These are phyloP conservation scores for Pogonocherus hispidulus DNA, from an alignment of 2,888 invertebrate genomes.

Conservation along the genomic window DNA sequence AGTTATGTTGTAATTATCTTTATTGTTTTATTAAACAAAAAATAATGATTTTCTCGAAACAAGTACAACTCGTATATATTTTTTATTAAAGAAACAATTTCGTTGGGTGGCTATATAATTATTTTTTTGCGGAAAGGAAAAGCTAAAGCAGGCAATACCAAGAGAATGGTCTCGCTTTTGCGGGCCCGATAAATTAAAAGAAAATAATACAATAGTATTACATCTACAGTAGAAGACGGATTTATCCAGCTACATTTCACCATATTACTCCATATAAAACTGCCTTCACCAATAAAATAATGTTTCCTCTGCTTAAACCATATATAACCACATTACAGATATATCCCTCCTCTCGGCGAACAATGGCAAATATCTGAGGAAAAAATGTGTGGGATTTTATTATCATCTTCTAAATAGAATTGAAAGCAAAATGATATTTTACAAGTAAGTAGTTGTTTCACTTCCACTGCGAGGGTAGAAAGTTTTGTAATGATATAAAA, in stretches of 20 bases:
- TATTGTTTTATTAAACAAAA: no score
- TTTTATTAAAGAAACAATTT: no score
- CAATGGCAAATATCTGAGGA: not conserved
- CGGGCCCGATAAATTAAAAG: no score
- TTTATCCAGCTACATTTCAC: slow-evolving; percentile 4
- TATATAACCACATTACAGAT: slow-evolving; percentile 17
- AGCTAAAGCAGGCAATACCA: no score
- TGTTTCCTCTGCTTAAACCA: not conserved
- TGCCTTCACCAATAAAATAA: not conserved
- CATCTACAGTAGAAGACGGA: no score
- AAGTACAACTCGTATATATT: no score
- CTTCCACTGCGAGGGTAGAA: not conserved
- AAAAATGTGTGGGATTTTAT: slow-evolving; percentile 10
- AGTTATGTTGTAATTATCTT: no score
- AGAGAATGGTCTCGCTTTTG: no score
- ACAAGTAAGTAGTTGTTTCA: not conserved
- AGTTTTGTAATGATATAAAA: not conserved
- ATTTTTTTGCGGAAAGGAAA: no score
- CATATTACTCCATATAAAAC: not conserved
- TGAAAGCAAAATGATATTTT: slow-evolving; percentile 8
- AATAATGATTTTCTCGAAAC: no score
- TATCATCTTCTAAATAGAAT: slow-evolving; percentile 4
- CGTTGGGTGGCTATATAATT: no score
- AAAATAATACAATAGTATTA: no score
- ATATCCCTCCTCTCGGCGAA: not conserved